A percentile compares a stretch with the other conserved stretches of the same genome.
These are phyloP conservation scores for Todiramphus saurophagus DNA, from an alignment of 2,113 vertebrate genomes.

Conservation along the genomic window DNA sequence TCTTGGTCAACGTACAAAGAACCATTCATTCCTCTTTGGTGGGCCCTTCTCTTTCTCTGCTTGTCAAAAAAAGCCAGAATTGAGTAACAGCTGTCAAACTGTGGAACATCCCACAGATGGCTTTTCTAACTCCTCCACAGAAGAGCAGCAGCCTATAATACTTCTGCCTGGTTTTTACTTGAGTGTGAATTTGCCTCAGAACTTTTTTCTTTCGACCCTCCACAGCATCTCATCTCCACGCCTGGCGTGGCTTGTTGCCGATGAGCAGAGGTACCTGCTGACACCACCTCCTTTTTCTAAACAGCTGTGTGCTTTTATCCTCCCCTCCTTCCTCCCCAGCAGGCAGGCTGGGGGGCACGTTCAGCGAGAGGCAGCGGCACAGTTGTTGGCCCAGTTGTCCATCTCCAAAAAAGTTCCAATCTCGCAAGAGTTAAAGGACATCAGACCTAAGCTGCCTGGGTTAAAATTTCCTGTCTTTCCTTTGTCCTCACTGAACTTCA, in stretches of 20 bases:
- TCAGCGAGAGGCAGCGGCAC: neutral
- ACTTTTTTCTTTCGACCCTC: neutral
- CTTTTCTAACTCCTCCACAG: neutral
- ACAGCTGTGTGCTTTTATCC: neutral
- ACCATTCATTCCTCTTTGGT: neutral
- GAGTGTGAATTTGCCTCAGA: neutral
- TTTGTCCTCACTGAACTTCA: neutral
- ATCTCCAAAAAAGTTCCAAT: neutral
- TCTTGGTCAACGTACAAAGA: neutral
- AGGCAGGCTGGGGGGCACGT: neutral
- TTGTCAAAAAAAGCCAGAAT: neutral
- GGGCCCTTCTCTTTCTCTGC: neutral
- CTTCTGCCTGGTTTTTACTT: neutral
- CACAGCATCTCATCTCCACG: neutral
- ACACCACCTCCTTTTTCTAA: neutral
- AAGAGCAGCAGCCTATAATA: neutral
- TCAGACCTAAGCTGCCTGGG: neutral
- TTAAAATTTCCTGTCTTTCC: slow-evolving; percentile 8
- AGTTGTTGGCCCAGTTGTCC: neutral
- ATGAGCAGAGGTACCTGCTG: neutral
- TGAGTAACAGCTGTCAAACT: neutral
- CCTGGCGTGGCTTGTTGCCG: neutral
- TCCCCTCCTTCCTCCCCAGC: neutral
- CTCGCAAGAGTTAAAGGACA: neutral
- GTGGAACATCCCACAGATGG: neutral